Base-by-base conservation (phyloP, 1,140 invertebrate species). In the Latrodectus geometricus region DNA sequence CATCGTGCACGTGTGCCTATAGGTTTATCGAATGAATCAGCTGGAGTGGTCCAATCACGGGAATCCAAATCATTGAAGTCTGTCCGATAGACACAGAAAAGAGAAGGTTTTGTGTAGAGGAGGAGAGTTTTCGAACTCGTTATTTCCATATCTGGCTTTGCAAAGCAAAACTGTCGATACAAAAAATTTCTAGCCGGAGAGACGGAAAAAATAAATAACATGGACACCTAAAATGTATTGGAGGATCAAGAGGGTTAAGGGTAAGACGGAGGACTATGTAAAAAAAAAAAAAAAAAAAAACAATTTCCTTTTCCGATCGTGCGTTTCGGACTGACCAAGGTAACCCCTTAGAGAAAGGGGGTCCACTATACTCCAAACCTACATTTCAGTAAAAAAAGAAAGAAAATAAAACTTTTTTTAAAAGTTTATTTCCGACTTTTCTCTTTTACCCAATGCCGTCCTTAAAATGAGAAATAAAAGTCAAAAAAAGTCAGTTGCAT, bases 391-490 rank as follows among this genome's bases (percentile, higher is more conserved):
- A 73, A 73, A 73, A n/a, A 35, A 48, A 17, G n/a, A n/a, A n/a
- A n/a, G n/a, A n/a, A n/a, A n/a, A n/a, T n/a, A n/a, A 15, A n/a
- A 2, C 8, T 49, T 49, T 56, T 56, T 54, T 75, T 75, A 23
- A 35, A 50, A 50, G 12, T 75, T 75, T 75, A 75, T 56, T 75
- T 75, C 49, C 14, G 12, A 48, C 12, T 48, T 73, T 35, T 35
- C 35, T 35, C 35, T 35, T 35, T 8, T 17, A 17, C 5, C 61
- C 49, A 76, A 20, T 15, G 61, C 72, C 56, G 74, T 78, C 83
- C 73, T 86, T 86, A 86, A 86, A 86, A 86, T 86, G 82, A 76
- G 76, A 84, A 84, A 76, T 84, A 84, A 84, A 48, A 84, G 49
- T 70, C n/a, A 61, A 20, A 80, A 80, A 52, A 82, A 82, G 48